phyloP scores from a whole-genome alignment of 2,888 invertebrate genomes.

The Prosapia bicincta region DNA sequence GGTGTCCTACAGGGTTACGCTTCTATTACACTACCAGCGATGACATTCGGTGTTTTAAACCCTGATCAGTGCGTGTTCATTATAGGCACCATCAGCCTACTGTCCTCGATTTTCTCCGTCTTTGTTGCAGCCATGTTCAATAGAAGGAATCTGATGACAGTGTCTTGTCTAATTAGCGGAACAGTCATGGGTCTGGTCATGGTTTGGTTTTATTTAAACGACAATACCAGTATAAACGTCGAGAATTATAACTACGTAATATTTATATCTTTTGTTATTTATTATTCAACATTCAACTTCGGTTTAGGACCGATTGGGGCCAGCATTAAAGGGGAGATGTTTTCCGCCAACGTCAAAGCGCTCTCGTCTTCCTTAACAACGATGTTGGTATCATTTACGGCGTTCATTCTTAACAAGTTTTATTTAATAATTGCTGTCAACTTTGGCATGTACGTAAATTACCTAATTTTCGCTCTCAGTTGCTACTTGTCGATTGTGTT shows the following conservation, averaged over 20 bases:
- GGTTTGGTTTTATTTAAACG: slow-evolving; percentile 33
- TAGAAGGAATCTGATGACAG: slow-evolving; percentile 58
- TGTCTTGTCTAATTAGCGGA: slow-evolving; percentile 46
- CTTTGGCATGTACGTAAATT: slow-evolving; percentile 60
- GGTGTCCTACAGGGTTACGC: slow-evolving; percentile 62
- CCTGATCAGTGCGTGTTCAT: slow-evolving; percentile 57
- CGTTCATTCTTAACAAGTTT: slow-evolving; percentile 56
- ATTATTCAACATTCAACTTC: slow-evolving; percentile 55
- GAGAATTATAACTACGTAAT: slow-evolving; percentile 30
- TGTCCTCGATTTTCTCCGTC: slow-evolving; percentile 55
- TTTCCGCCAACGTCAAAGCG: slow-evolving; percentile 60
- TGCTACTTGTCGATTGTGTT: slow-evolving; percentile 59
- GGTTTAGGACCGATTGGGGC: slow-evolving; percentile 60
- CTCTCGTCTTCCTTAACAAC: slow-evolving; percentile 57
- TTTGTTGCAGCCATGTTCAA: slow-evolving; percentile 61
- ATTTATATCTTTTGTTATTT: slow-evolving; percentile 54
- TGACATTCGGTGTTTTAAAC: slow-evolving; percentile 48
- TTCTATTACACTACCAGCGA: slow-evolving; percentile 56
- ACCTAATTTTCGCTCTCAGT: slow-evolving; percentile 59
- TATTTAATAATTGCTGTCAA: slow-evolving; percentile 57
- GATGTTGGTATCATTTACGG: slow-evolving; percentile 54
- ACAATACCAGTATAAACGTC: slow-evolving; percentile 29
- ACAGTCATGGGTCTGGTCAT: slow-evolving; percentile 29
- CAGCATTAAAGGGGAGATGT: slow-evolving; percentile 60
- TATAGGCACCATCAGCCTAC: slow-evolving; percentile 55